Evolutionary conservation across 2,888 invertebrate species (phyloP).

Genomic region (Hydraecia micacea): DNA sequence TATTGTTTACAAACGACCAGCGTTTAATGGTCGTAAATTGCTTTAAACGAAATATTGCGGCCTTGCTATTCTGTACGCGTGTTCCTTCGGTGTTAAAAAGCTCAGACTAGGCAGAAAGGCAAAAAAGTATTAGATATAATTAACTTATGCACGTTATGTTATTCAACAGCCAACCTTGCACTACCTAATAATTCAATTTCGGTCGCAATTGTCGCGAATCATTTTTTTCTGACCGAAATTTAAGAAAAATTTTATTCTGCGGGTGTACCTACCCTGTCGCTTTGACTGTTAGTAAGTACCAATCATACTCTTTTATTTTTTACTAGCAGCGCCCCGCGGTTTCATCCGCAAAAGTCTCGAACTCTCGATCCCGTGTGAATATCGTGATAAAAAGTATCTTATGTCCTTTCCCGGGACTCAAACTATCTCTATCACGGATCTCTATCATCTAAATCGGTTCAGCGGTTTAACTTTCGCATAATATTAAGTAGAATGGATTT

Average conservation of each 20-base stretch:
- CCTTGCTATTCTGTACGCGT: constrained; percentile 75
- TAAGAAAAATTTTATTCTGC: not conserved
- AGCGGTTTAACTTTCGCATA: too few relatives aligned
- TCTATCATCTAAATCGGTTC: too few relatives aligned
- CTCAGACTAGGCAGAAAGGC: constrained; percentile 31
- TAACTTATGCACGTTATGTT: constrained; percentile 11
- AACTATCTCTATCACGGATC: too few relatives aligned
- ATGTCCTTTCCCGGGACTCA: too few relatives aligned
- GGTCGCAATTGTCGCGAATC: too few relatives aligned
- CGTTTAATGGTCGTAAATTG: constrained; percentile 83
- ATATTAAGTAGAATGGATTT: too few relatives aligned
- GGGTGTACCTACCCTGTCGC: not conserved
- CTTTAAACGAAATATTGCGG: constrained; percentile 76
- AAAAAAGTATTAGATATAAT: constrained; percentile 45
- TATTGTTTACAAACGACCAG: constrained; percentile 85
- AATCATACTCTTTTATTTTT: too few relatives aligned
- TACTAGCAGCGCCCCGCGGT: too few relatives aligned
- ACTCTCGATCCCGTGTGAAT: too few relatives aligned
- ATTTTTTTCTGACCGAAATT: not conserved
- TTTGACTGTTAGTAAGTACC: too few relatives aligned
- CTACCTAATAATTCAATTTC: not conserved
- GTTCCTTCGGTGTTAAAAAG: constrained; percentile 73
- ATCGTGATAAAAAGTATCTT: too few relatives aligned
- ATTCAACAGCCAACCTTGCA: not conserved
- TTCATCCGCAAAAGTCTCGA: too few relatives aligned